These are phyloP conservation scores for Trachops cirrhosus DNA, from an alignment of 2,797 vertebrate genomes.

Conservation along the genomic window DNA sequence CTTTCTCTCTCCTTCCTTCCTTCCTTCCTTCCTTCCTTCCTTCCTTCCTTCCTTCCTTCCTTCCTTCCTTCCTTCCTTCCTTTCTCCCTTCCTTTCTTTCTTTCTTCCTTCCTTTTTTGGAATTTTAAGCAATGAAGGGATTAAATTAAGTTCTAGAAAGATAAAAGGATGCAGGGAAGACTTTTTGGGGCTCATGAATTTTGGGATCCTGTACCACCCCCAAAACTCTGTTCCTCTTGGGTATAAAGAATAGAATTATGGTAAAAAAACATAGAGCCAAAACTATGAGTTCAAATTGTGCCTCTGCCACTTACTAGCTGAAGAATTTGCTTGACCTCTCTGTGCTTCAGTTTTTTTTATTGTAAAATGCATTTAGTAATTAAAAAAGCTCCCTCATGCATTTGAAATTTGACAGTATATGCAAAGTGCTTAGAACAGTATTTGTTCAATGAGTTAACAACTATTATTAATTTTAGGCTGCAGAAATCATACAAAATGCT, in stretches of 20 bases:
- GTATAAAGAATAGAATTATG: not conserved
- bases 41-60: not conserved
- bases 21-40: not conserved
- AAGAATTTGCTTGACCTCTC: not conserved
- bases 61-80: accelerated
- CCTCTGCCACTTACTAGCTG: not conserved
- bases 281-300: constrained; percentile 5
- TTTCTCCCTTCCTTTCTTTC: not conserved
- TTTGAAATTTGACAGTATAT: not conserved
- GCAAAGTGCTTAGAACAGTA: not conserved
- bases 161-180: not conserved
- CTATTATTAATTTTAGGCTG: not conserved
- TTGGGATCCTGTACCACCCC: not conserved
- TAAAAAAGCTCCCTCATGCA: not conserved
- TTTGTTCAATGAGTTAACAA: not conserved
- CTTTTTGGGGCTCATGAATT: not conserved
- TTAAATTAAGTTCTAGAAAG: not conserved
- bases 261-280: not conserved
- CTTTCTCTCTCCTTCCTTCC: not conserved
- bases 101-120: not conserved
- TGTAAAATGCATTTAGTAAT: constrained; percentile 24
- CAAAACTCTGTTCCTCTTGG: not conserved
- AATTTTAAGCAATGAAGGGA: not conserved
- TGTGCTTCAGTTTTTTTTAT: constrained; percentile 47
- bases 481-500: not conserved